Evolutionary conservation across 2,888 invertebrate genomes (phyloP).

Genomic region (Chalcis sispes): DNA sequence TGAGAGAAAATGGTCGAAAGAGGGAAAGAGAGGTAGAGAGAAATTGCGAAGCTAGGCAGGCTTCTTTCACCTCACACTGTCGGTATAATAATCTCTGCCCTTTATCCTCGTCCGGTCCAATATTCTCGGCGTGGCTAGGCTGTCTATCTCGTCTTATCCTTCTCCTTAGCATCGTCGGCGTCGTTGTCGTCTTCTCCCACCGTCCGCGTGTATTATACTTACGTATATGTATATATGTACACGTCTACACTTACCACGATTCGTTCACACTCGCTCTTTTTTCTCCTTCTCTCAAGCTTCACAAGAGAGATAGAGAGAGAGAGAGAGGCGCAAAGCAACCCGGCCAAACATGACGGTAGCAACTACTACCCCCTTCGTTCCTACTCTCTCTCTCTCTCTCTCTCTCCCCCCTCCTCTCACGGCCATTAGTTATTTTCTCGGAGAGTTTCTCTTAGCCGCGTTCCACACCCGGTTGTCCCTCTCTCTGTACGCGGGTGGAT

Average conservation of each 20-base stretch:
- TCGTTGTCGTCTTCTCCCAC: constrained; percentile 6
- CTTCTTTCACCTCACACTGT: constrained; percentile 3
- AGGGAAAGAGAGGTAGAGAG: constrained; percentile 4
- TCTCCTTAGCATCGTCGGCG: no score
- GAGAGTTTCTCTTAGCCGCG: constrained; percentile 22
- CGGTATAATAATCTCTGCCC: no score
- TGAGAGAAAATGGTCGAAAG: not conserved
- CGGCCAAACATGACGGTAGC: constrained; percentile 47
- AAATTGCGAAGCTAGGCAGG: constrained; percentile 32
- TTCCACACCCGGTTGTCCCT: constrained; percentile 32
- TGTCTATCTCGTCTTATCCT: constrained; percentile 36
- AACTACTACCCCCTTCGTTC: constrained; percentile 47
- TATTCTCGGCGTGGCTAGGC: constrained; percentile 34
- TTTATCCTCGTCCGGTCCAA: constrained; percentile 45
- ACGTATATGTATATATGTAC: not conserved
- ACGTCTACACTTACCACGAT: constrained; percentile 16
- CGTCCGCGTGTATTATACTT: constrained; percentile 37
- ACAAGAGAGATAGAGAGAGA: constrained; percentile 51
- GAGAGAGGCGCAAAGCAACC: constrained; percentile 57
- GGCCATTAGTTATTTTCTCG: constrained; percentile 48
- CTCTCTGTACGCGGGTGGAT: constrained; percentile 32
- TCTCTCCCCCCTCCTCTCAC: constrained; percentile 23
- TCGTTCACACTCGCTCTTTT: constrained; percentile 13
- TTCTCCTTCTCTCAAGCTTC: not conserved
- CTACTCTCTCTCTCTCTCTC: constrained; percentile 10